A percentile compares a stretch with the other conserved stretches of the same genome.
These are phyloP conservation scores for Crematogaster levior DNA, from an alignment of 2,888 invertebrate species.

Conservation along the genomic window DNA sequence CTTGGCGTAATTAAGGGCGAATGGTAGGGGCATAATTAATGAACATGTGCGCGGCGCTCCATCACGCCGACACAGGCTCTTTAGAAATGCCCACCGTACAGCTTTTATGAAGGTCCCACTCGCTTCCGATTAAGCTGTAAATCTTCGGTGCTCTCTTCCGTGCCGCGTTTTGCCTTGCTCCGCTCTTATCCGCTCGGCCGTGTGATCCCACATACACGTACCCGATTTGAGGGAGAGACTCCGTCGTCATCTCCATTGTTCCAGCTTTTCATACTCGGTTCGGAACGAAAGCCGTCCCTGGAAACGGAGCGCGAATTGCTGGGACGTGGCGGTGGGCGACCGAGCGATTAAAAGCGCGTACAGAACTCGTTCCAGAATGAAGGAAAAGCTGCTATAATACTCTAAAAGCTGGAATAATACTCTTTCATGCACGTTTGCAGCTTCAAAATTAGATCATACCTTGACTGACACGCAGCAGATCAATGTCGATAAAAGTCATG, in stretches of 20 bases:
- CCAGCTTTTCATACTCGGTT: conserved; percentile 16
- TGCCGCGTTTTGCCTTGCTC: conserved; percentile 6
- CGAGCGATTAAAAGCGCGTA: conserved; percentile 19
- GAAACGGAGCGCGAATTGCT: conserved; percentile 10
- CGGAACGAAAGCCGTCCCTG: background rate
- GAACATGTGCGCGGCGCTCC: conserved; percentile 38
- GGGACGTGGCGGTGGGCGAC: background rate
- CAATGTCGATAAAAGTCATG: background rate
- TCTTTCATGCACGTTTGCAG: background rate
- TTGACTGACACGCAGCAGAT: background rate
- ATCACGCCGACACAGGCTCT: conserved; percentile 29
- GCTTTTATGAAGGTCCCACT: conserved; percentile 54
- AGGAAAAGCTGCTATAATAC: background rate
- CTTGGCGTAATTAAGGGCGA: conserved; percentile 50
- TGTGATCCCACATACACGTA: background rate
- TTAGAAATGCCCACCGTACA: conserved; percentile 40
- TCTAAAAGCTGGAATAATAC: background rate
- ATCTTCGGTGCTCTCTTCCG: conserved; percentile 56
- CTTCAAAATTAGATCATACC: background rate
- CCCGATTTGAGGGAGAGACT: conserved; percentile 10
- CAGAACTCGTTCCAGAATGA: background rate
- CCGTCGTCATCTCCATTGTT: conserved; percentile 14
- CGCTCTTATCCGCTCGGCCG: background rate
- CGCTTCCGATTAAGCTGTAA: conserved; percentile 70
- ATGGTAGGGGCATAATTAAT: conserved; percentile 58